A percentile compares a stretch with the other conserved stretches of the same genome.
These are phyloP conservation scores for Hoplostethus atlanticus DNA, from an alignment of 2,797 vertebrate species.

Conservation along the genomic window DNA sequence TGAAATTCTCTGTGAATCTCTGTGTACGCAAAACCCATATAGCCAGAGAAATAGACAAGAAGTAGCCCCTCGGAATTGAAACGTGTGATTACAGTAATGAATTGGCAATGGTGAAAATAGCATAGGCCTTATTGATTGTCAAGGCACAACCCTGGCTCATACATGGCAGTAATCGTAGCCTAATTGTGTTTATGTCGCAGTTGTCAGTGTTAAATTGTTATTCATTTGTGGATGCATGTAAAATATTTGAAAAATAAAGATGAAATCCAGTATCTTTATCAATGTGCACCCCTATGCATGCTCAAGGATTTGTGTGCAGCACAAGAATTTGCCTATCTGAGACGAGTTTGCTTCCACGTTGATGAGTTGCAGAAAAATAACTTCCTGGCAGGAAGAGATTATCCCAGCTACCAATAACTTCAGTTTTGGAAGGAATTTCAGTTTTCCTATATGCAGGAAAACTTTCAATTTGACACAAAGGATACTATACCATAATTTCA, in stretches of 20 bases:
- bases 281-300: not conserved
- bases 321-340: not conserved
- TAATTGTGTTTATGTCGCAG: conserved; percentile 47
- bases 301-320: not conserved
- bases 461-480: too few species aligned
- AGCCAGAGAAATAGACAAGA: conserved; percentile 17
- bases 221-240: conserved; percentile 75
- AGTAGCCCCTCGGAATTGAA: conserved; percentile 20
- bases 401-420: not conserved
- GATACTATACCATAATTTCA: too few species aligned
- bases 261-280: conserved; percentile 34
- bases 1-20: conserved; percentile 37
- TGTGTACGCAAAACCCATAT: conserved; percentile 41
- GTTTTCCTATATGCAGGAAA: not conserved
- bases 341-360: not conserved
- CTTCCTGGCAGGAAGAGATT: not conserved
- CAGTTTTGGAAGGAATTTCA: not conserved
- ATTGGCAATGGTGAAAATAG: conserved; percentile 17
- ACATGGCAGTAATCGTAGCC: not conserved
- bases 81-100: conserved; percentile 3
- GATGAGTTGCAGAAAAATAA: not conserved
- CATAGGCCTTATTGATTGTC: conserved; percentile 10
- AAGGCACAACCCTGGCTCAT: conserved; percentile 35
- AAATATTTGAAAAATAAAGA: conserved; percentile 74
- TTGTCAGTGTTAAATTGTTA: conserved; percentile 72